Conservation (phyloP, 1,140 invertebrate genomes). For the Camponotus floridanus region DNA sequence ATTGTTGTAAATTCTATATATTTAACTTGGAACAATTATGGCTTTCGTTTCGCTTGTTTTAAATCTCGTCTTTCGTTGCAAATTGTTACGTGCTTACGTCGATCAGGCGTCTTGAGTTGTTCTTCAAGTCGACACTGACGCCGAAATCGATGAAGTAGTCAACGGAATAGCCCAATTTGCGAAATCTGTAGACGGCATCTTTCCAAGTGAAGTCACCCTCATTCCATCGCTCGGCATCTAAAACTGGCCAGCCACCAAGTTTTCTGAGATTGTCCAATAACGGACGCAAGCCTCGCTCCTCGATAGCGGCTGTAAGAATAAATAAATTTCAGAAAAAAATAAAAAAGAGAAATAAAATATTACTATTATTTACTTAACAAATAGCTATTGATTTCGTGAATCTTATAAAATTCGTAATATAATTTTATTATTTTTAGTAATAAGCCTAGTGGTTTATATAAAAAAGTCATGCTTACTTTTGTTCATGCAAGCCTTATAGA, state of each 20-base stretch:
- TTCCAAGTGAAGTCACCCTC: constrained; percentile 92
- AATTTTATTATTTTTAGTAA: too few species aligned
- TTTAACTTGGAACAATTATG: not conserved
- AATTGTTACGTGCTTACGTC: constrained; percentile 89
- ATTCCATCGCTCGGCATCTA: constrained; percentile 93
- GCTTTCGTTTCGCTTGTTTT: not conserved
- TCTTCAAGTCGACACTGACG: constrained; percentile 96
- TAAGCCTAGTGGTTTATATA: not conserved
- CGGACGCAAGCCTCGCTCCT: constrained; percentile 90
- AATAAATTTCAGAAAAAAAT: not conserved
- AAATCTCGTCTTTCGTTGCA: not conserved
- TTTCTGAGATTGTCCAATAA: constrained; percentile 90
- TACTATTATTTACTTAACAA: not conserved
- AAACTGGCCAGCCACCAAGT: constrained; percentile 96
- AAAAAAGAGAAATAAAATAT: constrained; percentile 76
- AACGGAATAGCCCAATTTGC: constrained; percentile 92
- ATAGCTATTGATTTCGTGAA: not conserved
- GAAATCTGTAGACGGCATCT: constrained; percentile 93
- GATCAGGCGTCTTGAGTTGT: constrained; percentile 94
- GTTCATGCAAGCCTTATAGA: constrained; percentile 95
- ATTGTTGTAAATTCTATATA: not conserved
- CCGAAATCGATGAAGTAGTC: constrained; percentile 98
- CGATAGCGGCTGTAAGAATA: constrained; percentile 89
- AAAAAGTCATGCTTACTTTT: constrained; percentile 88
- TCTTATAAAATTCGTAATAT: not conserved